Conservation (phyloP, 37 sponge, comb jelly and placozoan genomes). For the Chondrosia reniformis region DNA sequence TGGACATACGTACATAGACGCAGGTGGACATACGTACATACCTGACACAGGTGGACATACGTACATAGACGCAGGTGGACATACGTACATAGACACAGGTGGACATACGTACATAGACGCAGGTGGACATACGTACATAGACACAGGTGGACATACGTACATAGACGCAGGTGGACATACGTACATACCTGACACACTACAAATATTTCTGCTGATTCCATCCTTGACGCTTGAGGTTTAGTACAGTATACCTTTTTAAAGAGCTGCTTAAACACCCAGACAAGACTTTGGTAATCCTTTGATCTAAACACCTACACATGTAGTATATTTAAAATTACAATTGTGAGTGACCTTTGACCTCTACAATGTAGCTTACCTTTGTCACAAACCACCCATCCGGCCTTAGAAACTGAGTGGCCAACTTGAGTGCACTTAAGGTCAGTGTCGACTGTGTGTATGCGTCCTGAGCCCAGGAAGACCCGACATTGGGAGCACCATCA, state of each 20-base stretch:
- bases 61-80: no score
- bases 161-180: no score
- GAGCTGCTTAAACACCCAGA: constrained; percentile 93
- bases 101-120: no score
- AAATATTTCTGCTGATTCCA: constrained; percentile 97
- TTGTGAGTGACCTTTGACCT: neutral
- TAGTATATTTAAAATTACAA: constrained; percentile 4
- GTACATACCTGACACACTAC: constrained; percentile 87
- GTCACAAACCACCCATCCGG: constrained; percentile 92
- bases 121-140: no score
- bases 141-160: no score
- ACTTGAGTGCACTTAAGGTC: constrained; percentile 79
- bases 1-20: no score
- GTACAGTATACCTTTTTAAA: constrained; percentile 93
- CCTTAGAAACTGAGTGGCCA: constrained; percentile 85
- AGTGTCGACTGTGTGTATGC: constrained; percentile 91
- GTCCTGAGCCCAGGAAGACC: constrained; percentile 94
- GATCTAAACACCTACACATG: constrained; percentile 91
- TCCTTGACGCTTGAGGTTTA: constrained; percentile 96
- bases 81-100: no score
- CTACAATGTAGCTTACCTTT: constrained; percentile 53
- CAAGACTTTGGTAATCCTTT: constrained; percentile 90
- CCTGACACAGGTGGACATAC: no score
- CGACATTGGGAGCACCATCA: constrained; percentile 99
- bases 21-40: no score